Percentiles rank a stretch among this genome's conserved stretches.
Evolutionary conservation across 2,113 vertebrate genomes (phyloP).

Genomic region (Brachyhypopomus gauderio): DNA sequence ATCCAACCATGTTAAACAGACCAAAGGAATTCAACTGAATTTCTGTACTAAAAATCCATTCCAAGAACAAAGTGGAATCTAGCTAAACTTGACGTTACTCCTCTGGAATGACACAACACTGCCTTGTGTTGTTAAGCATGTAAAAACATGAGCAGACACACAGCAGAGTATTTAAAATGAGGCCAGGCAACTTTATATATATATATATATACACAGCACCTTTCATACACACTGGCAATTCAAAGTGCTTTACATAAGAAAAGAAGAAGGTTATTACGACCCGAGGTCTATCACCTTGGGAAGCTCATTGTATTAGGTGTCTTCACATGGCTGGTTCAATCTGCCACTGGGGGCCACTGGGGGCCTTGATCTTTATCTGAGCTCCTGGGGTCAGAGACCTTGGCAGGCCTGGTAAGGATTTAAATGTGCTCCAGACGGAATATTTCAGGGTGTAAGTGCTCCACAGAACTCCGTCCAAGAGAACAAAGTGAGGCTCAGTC

Average conservation of each 20-base stretch:
- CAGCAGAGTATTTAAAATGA: too few relatives aligned
- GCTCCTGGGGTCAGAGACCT: background rate
- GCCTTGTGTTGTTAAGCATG: conserved; percentile 44
- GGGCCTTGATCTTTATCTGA: background rate
- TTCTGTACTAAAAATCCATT: background rate
- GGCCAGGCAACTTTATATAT: too few relatives aligned
- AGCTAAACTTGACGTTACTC: conserved; percentile 48
- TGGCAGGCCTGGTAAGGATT: background rate
- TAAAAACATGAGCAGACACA: conserved; percentile 41
- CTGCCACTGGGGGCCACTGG: background rate
- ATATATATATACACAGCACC: too few relatives aligned
- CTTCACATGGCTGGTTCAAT: background rate
- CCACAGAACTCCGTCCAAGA: too few relatives aligned
- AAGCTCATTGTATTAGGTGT: background rate
- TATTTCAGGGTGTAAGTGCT: too few relatives aligned
- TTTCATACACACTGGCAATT: too few relatives aligned
- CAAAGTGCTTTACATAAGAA: too few relatives aligned
- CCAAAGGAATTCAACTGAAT: too few relatives aligned
- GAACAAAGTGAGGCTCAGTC: background rate
- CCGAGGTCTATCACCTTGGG: too few relatives aligned
- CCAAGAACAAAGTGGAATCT: background rate
- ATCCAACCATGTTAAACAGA: background rate
- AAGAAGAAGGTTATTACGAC: too few relatives aligned
- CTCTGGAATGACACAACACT: conserved; percentile 15
- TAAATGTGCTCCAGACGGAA: background rate